Evolutionary conservation across 2,113 vertebrate species (phyloP).

Genomic region (Syngnathus typhle): DNA sequence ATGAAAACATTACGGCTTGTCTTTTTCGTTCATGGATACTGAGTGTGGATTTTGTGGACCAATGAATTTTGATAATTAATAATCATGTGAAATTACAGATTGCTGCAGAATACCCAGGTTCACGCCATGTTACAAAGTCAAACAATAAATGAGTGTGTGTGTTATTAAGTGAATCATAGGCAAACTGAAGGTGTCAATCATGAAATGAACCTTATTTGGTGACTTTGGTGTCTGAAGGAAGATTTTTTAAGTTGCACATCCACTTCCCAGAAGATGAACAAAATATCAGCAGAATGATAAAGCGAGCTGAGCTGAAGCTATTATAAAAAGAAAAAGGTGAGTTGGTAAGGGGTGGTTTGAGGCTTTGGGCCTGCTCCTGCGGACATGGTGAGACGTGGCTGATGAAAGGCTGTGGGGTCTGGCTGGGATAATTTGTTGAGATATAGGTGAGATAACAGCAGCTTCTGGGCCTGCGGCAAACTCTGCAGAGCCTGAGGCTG

Average conservation of each 20-base stretch:
- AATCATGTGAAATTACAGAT: too few relatives aligned
- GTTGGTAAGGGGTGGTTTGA: neutral
- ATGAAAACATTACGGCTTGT: too few relatives aligned
- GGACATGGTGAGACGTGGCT: conserved; percentile 42
- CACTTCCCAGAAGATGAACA: conserved; percentile 25
- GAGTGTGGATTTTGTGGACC: too few relatives aligned
- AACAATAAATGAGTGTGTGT: neutral
- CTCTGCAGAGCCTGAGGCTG: conserved; percentile 26
- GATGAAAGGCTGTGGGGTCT: conserved; percentile 40
- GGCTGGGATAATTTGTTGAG: conserved; percentile 36
- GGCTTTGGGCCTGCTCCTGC: conserved; percentile 12
- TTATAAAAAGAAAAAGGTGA: conserved; percentile 28
- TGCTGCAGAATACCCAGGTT: neutral
- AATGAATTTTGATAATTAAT: too few relatives aligned
- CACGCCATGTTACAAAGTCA: neutral
- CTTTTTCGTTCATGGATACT: neutral
- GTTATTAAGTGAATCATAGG: neutral
- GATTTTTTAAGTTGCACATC: neutral
- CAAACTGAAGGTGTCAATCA: neutral
- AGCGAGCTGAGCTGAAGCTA: conserved; percentile 30
- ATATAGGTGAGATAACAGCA: conserved; percentile 39
- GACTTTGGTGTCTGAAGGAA: neutral
- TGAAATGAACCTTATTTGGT: neutral
- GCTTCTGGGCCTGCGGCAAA: conserved; percentile 4
- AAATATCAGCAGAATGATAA: conserved; percentile 39